phyloP scores from a whole-genome alignment of 1,140 invertebrate genomes.

The Drosophila baimaii region DNA sequence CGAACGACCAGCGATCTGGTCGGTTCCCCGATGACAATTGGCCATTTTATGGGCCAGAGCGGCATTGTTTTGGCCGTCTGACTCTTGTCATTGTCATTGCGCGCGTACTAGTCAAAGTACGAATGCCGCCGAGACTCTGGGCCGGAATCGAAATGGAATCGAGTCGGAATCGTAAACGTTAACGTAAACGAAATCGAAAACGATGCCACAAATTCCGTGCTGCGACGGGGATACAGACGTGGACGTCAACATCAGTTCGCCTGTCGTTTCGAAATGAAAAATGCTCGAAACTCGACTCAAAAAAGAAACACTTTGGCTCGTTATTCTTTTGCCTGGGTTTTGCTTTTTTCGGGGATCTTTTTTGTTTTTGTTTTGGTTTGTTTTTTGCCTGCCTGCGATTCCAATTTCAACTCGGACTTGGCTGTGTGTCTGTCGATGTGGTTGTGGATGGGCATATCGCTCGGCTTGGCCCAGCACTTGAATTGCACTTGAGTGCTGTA shows the following conservation, averaged over 20 bases:
- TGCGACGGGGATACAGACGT: constrained; percentile 61
- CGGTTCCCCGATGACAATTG: constrained; percentile 62
- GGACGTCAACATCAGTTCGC: constrained; percentile 76
- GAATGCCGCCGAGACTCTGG: constrained; percentile 49
- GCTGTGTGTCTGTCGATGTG: constrained; percentile 20
- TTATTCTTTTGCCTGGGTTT: constrained; percentile 63
- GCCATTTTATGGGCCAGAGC: constrained; percentile 65
- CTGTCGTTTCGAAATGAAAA: constrained; percentile 81
- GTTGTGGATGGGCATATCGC: constrained; percentile 60
- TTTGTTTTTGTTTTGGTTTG: constrained; percentile 43
- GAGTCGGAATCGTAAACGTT: constrained; percentile 24
- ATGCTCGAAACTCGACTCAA: constrained; percentile 60
- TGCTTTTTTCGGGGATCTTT: constrained; percentile 47
- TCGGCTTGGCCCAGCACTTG: constrained; percentile 78
- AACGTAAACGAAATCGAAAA: constrained; percentile 50
- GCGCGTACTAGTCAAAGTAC: constrained; percentile 60
- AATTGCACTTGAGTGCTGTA: constrained; percentile 79
- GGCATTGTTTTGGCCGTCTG: constrained; percentile 58
- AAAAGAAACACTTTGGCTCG: constrained; percentile 74
- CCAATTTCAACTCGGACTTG: constrained; percentile 45
- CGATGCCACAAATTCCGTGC: constrained; percentile 65
- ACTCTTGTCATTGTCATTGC: constrained; percentile 57
- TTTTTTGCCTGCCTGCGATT: constrained; percentile 37
- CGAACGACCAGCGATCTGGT: not conserved
- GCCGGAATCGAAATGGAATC: constrained; percentile 17